A percentile compares a stretch with the other conserved stretches of the same genome.
These are phyloP conservation scores for Climacteris rufus DNA, from an alignment of 2,113 vertebrate species.

Conservation along the genomic window DNA sequence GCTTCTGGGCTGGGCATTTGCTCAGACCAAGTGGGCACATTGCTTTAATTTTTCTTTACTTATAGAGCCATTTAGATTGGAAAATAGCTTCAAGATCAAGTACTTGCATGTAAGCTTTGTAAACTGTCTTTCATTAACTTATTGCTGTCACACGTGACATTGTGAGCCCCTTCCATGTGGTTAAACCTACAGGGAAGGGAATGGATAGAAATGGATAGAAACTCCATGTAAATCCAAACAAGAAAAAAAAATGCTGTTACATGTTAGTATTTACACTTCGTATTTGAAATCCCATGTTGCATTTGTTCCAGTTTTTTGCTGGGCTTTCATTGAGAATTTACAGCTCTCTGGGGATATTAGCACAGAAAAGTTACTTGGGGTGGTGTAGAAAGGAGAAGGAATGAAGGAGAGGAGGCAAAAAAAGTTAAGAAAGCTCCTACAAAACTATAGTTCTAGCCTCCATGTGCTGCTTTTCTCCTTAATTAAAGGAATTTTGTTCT, in stretches of 20 bases:
- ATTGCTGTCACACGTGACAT: fast-evolving
- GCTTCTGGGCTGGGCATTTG: not conserved
- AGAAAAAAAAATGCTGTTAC: not conserved
- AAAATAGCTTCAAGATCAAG: not conserved
- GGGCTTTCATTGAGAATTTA: not conserved
- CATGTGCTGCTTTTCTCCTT: not conserved
- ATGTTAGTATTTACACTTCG: not conserved
- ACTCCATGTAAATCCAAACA: not conserved
- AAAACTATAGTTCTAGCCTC: not conserved
- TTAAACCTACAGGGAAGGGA: not conserved
- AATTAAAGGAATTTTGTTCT: not conserved
- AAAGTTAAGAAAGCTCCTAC: not conserved
- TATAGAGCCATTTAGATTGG: not conserved
- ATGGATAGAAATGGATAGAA: not conserved
- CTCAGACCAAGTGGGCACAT: not conserved
- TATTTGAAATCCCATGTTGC: not conserved
- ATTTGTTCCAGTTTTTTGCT: not conserved
- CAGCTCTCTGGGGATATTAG: not conserved
- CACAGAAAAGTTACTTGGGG: not conserved
- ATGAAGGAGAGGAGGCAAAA: not conserved
- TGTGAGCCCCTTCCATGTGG: not conserved
- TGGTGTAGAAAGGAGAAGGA: not conserved
- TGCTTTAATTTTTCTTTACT: not conserved
- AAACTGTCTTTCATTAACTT: not conserved
- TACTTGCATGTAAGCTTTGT: not conserved